Base-by-base conservation (phyloP, 2,113 vertebrate species). In the Anseranas semipalmata region DNA sequence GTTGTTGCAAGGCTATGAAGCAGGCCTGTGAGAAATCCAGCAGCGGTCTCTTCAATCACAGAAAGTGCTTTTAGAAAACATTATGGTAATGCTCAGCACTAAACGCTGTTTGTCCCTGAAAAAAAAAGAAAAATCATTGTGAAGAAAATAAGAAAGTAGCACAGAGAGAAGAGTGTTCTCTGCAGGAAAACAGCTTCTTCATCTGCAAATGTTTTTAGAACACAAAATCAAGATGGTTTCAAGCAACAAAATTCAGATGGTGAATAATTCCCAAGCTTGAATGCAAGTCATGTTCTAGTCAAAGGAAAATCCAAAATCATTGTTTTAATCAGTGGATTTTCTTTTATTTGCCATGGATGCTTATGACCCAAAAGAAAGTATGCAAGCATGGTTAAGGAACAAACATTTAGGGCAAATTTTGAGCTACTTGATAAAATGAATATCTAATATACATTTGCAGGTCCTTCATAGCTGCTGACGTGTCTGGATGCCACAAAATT, bases 11-110 rank as follows among this genome's bases (percentile, higher is more conserved):
- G 37, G 52, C 71, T 89, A 92, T 53, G 32, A 66, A 63, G 62
- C 0, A 0, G 27, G 81, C 13, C 60, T 90, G 27, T 71, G 88
- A 75, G 48, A 83, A 93, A 85, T 81, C 77, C 76, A 94, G 86
- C 90, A 93, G 92, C 2, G 21, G 43, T 27, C 43, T 92, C 85
- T 94, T 90, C 79, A 93, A 81, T 95, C 93, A 82, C 1, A 4
- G 62, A 85, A 96, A 94, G 85, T 91, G 89, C 76, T 97, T 96
- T 96, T 91, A 94, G 84, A 87, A 93, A 92, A 85, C 58, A 87
- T 95, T 93, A 94, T 90, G 86, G 35, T 92, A 95, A 91, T 89
- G 58, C 22, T 92, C 53, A 90, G 55, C 2, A 1, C 45, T 94
- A 94, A 95, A 91, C 81, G 32, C 21, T 70, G 32, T 71, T 90